Percentiles rank a stretch among this genome's conserved stretches.
Conservation (phyloP, 1,140 invertebrate genomes). For the Saccostrea cuccullata region DNA sequence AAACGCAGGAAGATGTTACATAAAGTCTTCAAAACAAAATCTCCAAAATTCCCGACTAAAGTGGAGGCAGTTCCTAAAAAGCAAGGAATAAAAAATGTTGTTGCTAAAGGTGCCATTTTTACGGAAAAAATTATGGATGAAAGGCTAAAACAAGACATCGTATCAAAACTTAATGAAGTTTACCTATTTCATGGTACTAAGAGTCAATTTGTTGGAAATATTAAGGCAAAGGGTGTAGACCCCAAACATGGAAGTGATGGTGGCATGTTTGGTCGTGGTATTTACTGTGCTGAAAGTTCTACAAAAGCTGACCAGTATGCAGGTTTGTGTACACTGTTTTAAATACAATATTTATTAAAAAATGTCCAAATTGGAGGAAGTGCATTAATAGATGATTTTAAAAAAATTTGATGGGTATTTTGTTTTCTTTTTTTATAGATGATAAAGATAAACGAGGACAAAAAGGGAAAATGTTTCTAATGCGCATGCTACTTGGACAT, state of each 20-base stretch:
- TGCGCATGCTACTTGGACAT: constrained; percentile 57
- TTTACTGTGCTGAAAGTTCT: constrained; percentile 58
- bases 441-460: constrained; percentile 48
- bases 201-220: constrained; percentile 42
- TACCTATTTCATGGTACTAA: constrained; percentile 59
- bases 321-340: constrained; percentile 45
- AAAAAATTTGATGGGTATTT: too few species aligned
- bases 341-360: too few species aligned
- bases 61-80: constrained; percentile 3
- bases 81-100: neutral
- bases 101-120: neutral
- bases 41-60: neutral
- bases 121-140: constrained; percentile 24
- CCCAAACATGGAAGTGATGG: constrained; percentile 45
- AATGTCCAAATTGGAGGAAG: neutral
- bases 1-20: neutral
- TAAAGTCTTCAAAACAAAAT: neutral
- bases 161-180: constrained; percentile 55
- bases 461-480: constrained; percentile 54
- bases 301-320: constrained; percentile 64
- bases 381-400: neutral
- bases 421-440: constrained; percentile 37
- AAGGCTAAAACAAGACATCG: constrained; percentile 21
- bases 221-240: constrained; percentile 54
- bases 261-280: constrained; percentile 58